Percentiles rank a stretch among this genome's conserved stretches.
These are phyloP conservation scores for Hybognathus amarus DNA, from an alignment of 2,797 vertebrate genomes.

Conservation along the genomic window DNA sequence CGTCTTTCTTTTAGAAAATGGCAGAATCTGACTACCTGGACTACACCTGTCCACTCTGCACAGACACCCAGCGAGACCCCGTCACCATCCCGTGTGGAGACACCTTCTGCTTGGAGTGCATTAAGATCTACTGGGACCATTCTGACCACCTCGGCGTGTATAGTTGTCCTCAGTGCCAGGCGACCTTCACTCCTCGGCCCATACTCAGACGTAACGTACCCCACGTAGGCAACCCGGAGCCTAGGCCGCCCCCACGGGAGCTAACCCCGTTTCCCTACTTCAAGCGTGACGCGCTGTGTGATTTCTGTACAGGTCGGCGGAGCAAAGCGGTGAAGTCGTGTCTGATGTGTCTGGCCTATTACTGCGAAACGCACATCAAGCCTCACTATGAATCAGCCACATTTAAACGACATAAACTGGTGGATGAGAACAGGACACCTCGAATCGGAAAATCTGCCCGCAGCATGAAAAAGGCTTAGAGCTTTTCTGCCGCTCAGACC, in stretches of 20 bases:
- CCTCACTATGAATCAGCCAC: conserved; percentile 82
- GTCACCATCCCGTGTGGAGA: conserved; percentile 86
- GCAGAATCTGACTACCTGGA: conserved; percentile 60
- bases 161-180: conserved; percentile 81
- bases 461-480: conserved; percentile 83
- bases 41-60: conserved; percentile 79
- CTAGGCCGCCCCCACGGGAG: conserved; percentile 61
- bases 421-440: conserved; percentile 83
- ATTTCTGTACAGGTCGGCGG: conserved; percentile 80
- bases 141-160: conserved; percentile 75
- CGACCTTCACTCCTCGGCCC: conserved; percentile 81
- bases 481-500: conserved; percentile 82
- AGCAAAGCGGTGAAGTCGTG: conserved; percentile 80
- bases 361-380: conserved; percentile 81
- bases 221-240: conserved; percentile 69
- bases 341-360: conserved; percentile 81
- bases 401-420: conserved; percentile 83
- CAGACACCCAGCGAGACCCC: conserved; percentile 72
- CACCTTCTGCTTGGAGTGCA: conserved; percentile 84
- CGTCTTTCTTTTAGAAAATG: conserved; percentile 35
- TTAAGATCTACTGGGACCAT: conserved; percentile 86
- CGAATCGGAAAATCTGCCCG: conserved; percentile 80
- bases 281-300: conserved; percentile 79
- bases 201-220: conserved; percentile 76
- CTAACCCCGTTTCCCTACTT: conserved; percentile 66